Evolutionary conservation across 2,113 vertebrate species (phyloP).

Genomic region (Felis chaus): DNA sequence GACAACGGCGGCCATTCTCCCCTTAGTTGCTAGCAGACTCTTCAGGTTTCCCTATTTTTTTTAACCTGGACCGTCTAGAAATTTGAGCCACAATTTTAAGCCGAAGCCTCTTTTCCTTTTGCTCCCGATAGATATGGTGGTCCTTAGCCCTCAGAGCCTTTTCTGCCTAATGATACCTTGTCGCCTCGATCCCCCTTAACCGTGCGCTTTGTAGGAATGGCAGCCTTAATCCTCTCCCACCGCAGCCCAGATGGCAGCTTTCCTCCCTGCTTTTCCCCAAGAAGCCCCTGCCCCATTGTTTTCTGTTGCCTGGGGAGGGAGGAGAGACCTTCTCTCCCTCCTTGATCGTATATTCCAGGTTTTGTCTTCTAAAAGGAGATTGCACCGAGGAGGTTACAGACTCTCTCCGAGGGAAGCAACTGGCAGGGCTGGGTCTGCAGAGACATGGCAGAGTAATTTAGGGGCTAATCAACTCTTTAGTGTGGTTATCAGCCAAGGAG

Average conservation of each 20-base stretch:
- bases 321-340: neutral
- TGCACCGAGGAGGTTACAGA: neutral
- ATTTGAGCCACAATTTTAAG: neutral
- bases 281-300: neutral
- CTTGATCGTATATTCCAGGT: neutral
- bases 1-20: neutral
- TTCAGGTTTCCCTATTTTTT: neutral
- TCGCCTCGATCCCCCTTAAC: neutral
- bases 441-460: neutral
- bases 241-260: neutral
- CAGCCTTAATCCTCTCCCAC: neutral
- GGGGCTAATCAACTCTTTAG: constrained; percentile 64
- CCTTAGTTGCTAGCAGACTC: neutral
- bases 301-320: neutral
- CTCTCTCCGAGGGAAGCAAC: constrained; percentile 26
- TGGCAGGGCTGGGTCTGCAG: constrained; percentile 8
- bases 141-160: neutral
- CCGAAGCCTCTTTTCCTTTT: neutral
- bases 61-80: neutral
- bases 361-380: constrained; percentile 45
- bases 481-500: constrained; percentile 54
- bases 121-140: neutral
- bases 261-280: neutral
- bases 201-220: neutral
- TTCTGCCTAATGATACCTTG: neutral